Percentiles rank a stretch among this genome's conserved stretches.
phyloP scores from a whole-genome alignment of 1,140 invertebrate genomes.

The Danaus plexippus region DNA sequence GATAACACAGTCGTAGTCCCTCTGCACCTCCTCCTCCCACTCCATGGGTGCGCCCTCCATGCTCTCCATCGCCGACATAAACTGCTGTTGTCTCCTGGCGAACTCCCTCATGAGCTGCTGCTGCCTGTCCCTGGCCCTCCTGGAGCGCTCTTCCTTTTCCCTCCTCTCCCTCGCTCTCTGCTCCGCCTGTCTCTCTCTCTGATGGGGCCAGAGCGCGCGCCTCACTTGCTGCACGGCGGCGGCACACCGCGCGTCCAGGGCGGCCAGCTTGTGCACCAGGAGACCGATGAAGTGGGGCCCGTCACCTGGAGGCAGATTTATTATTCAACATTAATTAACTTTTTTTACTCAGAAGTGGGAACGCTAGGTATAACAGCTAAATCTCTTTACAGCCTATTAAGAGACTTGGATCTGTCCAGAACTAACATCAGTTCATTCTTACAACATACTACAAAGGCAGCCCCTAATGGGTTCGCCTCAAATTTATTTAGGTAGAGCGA shows the following conservation, averaged over 20 bases:
- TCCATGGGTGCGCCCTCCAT: constrained; percentile 75
- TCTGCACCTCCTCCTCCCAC: constrained; percentile 77
- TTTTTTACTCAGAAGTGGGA: no score
- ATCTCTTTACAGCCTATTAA: background rate
- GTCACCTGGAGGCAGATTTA: constrained; percentile 73
- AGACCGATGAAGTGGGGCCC: constrained; percentile 89
- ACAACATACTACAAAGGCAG: no score
- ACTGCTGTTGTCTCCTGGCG: constrained; percentile 91
- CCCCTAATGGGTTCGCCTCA: no score
- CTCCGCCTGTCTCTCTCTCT: constrained; percentile 83
- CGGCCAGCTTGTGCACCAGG: constrained; percentile 81
- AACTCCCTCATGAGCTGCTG: constrained; percentile 94
- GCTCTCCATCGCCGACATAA: constrained; percentile 87
- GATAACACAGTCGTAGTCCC: constrained; percentile 96
- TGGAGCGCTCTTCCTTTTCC: constrained; percentile 85
- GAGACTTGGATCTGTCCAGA: no score
- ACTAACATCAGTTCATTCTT: no score
- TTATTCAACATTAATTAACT: no score
- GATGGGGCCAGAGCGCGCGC: constrained; percentile 82
- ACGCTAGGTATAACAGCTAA: background rate
- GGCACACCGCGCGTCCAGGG: constrained; percentile 79
- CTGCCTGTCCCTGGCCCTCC: constrained; percentile 89
- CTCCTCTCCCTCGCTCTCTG: constrained; percentile 79
- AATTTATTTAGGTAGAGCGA: no score
- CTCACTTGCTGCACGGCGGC: constrained; percentile 78